Evolutionary conservation across 1,140 invertebrate genomes (phyloP).

Genomic region (Myzus persicae): DNA sequence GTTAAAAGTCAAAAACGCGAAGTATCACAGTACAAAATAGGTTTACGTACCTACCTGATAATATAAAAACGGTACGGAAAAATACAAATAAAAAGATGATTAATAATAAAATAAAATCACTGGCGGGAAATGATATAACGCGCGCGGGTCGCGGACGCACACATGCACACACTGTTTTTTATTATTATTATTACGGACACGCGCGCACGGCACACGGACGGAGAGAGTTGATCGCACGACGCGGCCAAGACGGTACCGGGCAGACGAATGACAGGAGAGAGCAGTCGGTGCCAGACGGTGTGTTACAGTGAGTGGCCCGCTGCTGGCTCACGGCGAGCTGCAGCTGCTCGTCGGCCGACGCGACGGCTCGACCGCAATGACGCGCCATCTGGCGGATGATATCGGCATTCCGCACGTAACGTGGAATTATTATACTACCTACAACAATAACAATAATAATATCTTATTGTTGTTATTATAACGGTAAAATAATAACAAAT

Average conservation of each 20-base stretch:
- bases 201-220: slow-evolving; percentile 3
- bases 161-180: neutral
- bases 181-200: neutral
- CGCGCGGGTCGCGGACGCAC: neutral
- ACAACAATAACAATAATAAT: neutral
- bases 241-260: slow-evolving; percentile 30
- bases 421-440: too few relatives aligned
- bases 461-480: neutral
- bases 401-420: too few relatives aligned
- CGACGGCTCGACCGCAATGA: too few relatives aligned
- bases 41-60: too few relatives aligned
- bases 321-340: too few relatives aligned
- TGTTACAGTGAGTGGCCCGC: too few relatives aligned
- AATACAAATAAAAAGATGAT: neutral
- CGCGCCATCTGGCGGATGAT: too few relatives aligned
- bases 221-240: neutral
- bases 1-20: neutral
- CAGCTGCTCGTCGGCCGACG: too few relatives aligned
- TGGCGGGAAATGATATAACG: neutral
- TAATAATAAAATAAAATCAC: neutral
- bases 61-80: neutral
- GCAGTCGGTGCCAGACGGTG: too few relatives aligned
- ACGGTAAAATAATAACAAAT: neutral
- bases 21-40: neutral
- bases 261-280: slow-evolving; percentile 26